phyloP scores from a whole-genome alignment of 2,888 invertebrate species.

The Athrips mouffetella region DNA sequence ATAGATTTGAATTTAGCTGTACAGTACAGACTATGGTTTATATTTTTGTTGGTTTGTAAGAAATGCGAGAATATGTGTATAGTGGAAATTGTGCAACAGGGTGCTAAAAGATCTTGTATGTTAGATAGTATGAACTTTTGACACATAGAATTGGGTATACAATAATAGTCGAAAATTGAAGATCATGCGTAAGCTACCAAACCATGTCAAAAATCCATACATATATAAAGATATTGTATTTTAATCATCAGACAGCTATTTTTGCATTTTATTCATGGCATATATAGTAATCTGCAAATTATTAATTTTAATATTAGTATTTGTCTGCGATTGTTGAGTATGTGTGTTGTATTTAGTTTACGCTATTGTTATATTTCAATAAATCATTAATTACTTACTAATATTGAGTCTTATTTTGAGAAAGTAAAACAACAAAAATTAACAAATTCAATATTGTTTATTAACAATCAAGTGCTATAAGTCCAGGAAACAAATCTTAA shows the following conservation, averaged over 20 bases:
- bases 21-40: too few species aligned
- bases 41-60: too few species aligned
- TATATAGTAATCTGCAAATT: slow-evolving; percentile 17
- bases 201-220: too few species aligned
- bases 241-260: slow-evolving; percentile 23
- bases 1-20: too few species aligned
- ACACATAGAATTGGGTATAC: too few species aligned
- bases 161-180: too few species aligned
- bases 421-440: slow-evolving; percentile 14
- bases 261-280: slow-evolving; percentile 18
- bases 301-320: slow-evolving; percentile 27
- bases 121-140: too few species aligned
- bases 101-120: too few species aligned
- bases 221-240: not conserved
- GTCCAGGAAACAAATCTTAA: slow-evolving; percentile 34
- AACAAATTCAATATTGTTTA: slow-evolving; percentile 53
- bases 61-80: too few species aligned
- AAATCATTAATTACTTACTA: slow-evolving; percentile 49
- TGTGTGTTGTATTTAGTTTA: slow-evolving; percentile 45
- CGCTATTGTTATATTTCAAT: slow-evolving; percentile 55
- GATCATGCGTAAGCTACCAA: too few species aligned
- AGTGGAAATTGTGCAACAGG: too few species aligned
- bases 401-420: slow-evolving; percentile 18
- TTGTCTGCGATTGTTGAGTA: slow-evolving; percentile 44
- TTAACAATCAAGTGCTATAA: slow-evolving; percentile 49